These are phyloP conservation scores for Caenorhabditis sp. DNA, from an alignment of 2,888 invertebrate genomes.

Conservation along the genomic window DNA sequence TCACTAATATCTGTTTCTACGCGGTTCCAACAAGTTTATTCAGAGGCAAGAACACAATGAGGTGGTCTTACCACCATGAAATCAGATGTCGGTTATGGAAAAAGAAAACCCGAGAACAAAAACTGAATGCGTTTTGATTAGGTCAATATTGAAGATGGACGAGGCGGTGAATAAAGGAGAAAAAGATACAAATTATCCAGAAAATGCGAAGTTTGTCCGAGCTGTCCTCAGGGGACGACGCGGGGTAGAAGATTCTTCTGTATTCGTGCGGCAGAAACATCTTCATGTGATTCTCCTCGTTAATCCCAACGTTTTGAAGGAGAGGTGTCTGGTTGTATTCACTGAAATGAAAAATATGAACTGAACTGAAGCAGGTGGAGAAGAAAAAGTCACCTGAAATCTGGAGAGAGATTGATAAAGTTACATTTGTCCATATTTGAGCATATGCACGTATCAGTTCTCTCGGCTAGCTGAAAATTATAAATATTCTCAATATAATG, in stretches of 20 bases:
- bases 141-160: background rate
- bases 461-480: slow-evolving; percentile 25
- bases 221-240: background rate
- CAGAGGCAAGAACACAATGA: too few species aligned
- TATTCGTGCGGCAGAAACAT: slow-evolving; percentile 51
- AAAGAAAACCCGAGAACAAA: slow-evolving; percentile 1
- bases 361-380: background rate
- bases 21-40: background rate
- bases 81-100: background rate
- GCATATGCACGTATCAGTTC: slow-evolving; percentile 41
- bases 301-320: slow-evolving; percentile 20
- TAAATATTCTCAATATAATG: background rate
- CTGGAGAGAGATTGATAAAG: slow-evolving; percentile 37
- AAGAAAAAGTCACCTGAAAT: slow-evolving; percentile 16
- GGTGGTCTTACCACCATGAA: too few species aligned
- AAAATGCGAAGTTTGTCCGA: background rate
- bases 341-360: slow-evolving; percentile 6
- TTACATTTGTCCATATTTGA: slow-evolving; percentile 51
- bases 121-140: background rate
- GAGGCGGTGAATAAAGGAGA: background rate
- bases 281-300: slow-evolving; percentile 42
- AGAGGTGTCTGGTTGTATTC: slow-evolving; percentile 45
- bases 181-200: slow-evolving; percentile 1
- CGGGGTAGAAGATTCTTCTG: slow-evolving; percentile 20
- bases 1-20: background rate